Percentiles rank a stretch among this genome's conserved stretches.
phyloP scores from a whole-genome alignment of 2,797 vertebrate species.

The Coracias cyanogaster region DNA sequence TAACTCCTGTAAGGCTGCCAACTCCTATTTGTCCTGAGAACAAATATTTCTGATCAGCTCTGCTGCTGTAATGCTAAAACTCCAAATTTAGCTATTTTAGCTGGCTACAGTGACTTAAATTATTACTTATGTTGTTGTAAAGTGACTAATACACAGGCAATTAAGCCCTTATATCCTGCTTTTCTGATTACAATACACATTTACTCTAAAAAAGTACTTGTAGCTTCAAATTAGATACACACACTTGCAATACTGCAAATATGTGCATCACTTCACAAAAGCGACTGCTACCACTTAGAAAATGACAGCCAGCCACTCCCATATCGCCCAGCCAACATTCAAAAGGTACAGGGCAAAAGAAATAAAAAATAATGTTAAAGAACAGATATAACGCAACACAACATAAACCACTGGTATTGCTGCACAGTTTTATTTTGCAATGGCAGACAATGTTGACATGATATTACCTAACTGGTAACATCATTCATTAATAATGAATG shows the following conservation, averaged over 20 bases:
- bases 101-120: not conserved
- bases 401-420: not conserved
- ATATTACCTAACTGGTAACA: not conserved
- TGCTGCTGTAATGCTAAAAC: not conserved
- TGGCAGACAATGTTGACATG: not conserved
- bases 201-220: not conserved
- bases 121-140: not conserved
- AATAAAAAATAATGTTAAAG: not conserved
- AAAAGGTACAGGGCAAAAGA: rapidly evolving
- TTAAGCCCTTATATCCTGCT: not conserved
- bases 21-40: not conserved
- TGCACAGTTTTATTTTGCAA: not conserved
- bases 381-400: not conserved
- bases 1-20: not conserved
- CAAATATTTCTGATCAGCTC: not conserved
- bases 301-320: not conserved
- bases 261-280: not conserved
- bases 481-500: not conserved
- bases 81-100: not conserved
- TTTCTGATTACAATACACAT: not conserved
- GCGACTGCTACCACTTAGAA: not conserved
- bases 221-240: not conserved
- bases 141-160: not conserved
- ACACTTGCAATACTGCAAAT: not conserved
- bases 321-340: not conserved